phyloP scores from a whole-genome alignment of 1,140 invertebrate genomes.

The Cyrtorhinus lividipennis region DNA sequence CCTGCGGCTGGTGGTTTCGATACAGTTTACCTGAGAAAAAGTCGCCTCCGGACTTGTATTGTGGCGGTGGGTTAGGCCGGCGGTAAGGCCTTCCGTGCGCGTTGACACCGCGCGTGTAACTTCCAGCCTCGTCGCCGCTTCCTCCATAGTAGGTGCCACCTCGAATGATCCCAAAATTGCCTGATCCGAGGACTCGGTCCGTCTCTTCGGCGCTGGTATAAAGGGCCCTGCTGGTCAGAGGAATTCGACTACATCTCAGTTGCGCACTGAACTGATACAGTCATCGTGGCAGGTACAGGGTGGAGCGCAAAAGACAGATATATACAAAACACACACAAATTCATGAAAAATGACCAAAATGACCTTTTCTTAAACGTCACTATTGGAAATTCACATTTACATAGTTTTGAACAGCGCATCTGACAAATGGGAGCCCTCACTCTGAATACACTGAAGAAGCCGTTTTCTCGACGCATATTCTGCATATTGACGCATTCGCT shows the following conservation, averaged over 20 bases:
- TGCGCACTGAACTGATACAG: background rate
- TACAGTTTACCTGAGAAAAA: constrained; percentile 52
- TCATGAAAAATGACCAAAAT: too few species aligned
- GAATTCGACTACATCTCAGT: background rate
- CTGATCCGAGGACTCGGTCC: constrained; percentile 51
- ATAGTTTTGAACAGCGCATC: too few species aligned
- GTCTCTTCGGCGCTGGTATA: constrained; percentile 7
- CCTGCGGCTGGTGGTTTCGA: too few species aligned
- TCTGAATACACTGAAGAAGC: too few species aligned
- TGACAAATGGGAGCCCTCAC: too few species aligned
- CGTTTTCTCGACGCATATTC: too few species aligned
- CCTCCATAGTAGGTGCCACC: constrained; percentile 72
- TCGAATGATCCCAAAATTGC: constrained; percentile 73
- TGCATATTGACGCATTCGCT: too few species aligned
- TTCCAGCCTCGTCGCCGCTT: constrained; percentile 33
- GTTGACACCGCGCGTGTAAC: constrained; percentile 33
- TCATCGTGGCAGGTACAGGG: constrained; percentile 27
- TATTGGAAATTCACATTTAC: too few species aligned
- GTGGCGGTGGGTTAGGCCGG: constrained; percentile 35
- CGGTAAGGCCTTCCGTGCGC: constrained; percentile 45
- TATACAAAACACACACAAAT: too few species aligned
- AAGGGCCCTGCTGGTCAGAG: background rate
- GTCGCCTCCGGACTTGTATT: constrained; percentile 31
- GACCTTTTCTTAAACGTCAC: too few species aligned
- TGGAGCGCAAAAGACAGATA: too few species aligned